A percentile compares a stretch with the other conserved stretches of the same genome.
These are phyloP conservation scores for Clarias platycephalus DNA, from an alignment of 2,797 vertebrate species.

Conservation along the genomic window DNA sequence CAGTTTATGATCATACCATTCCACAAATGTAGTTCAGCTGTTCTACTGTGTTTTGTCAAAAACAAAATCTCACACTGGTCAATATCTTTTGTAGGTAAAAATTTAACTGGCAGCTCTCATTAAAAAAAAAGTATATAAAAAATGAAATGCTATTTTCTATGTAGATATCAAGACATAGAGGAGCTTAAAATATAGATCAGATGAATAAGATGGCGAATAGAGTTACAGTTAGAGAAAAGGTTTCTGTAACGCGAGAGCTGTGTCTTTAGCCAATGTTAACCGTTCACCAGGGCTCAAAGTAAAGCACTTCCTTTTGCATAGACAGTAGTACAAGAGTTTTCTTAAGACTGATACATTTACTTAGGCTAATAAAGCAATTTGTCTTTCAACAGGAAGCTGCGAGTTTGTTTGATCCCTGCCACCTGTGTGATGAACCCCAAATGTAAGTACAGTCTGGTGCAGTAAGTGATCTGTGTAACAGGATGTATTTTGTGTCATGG, in stretches of 20 bases:
- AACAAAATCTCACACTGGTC: background rate
- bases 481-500: background rate
- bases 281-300: background rate
- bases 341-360: background rate
- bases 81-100: background rate
- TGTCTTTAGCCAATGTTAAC: background rate
- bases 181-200: constrained; percentile 8
- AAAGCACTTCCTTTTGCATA: background rate
- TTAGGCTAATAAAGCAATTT: constrained; percentile 27
- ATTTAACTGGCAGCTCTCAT: background rate
- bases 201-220: constrained; percentile 5
- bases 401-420: constrained; percentile 17
- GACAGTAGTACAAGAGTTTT: background rate
- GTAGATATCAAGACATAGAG: background rate
- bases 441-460: constrained; percentile 46
- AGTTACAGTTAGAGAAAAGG: constrained; percentile 14
- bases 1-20: background rate
- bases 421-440: constrained; percentile 48
- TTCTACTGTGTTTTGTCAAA: background rate
- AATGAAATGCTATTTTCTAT: too few species aligned
- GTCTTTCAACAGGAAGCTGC: constrained; percentile 47
- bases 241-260: constrained; percentile 7
- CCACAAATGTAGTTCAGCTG: background rate
- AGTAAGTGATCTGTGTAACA: background rate
- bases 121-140: background rate